Evolutionary conservation across 2,797 vertebrate species (phyloP), one percentile per base, ranked within the genome.

Genomic region (Chloroceryle amazona): DNA sequence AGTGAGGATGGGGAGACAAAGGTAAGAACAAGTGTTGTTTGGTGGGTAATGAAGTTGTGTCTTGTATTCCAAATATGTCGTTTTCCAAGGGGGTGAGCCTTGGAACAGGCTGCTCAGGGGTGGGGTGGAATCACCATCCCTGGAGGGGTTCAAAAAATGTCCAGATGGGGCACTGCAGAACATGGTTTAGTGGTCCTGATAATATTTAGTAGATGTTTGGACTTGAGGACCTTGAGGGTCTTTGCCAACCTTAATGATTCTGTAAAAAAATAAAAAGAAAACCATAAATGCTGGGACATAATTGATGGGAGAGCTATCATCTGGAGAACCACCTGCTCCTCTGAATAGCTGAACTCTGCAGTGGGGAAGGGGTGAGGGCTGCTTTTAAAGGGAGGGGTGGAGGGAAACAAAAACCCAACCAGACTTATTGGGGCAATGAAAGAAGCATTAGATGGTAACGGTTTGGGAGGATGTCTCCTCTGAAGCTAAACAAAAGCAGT

Each of bases 401-500:
- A 7, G 16, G 10, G 1, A 23, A 82, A 22, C 20, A 73, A 1
- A 23, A 82, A 22, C 18, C 70, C n/a, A 92, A 89, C 49, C 52
- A 60, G 46, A 33, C 86, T 80, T 93, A 94, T n/a, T 92, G 37
- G 75, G 68, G 65, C 97, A 96, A 95, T 52, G 57, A 87, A 78
- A 94, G 58, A 92, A 91, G 55, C 9, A 95, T 89, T 89, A 95
- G 81, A 89, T 78, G 21, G 89, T 85, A 86, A 91, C n/a, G 39
- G 31, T 96, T 97, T 95, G 23, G 70, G 90, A 84, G 51, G 47
- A 66, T 87, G 18, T 81, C 41, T 97, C 46, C 51, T 81, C 60
- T 91, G 60, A 94, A 97, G 92, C 67, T 86, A 90, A 93, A 91
- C 63, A 92, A 95, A 97, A 96, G 35, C 79, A 68, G 26, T 20